Evolutionary conservation across 2,888 invertebrate species (phyloP).

Genomic region (Bombylius discolor): DNA sequence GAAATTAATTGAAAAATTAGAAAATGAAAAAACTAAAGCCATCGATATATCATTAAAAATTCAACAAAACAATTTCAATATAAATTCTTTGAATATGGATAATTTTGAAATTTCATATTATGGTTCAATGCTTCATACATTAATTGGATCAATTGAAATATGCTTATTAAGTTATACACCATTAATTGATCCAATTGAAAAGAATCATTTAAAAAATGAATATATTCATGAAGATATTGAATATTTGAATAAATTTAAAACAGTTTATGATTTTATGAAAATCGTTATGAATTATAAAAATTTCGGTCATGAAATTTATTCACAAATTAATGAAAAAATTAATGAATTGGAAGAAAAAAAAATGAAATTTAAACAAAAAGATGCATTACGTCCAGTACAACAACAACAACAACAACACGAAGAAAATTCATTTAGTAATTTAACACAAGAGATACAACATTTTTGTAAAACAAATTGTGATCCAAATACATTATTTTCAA

Average conservation of each 20-base stretch:
- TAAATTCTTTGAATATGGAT: neutral
- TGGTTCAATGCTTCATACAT: conserved; percentile 20
- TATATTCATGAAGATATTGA: conserved; percentile 57
- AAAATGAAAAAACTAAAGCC: neutral
- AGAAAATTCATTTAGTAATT: conserved; percentile 24
- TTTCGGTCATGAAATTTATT: conserved; percentile 27
- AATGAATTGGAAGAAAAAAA: conserved; percentile 17
- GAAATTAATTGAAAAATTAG: conserved; percentile 17
- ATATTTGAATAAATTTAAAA: conserved; percentile 43
- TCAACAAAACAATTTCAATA: conserved; percentile 3
- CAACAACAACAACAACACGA: neutral
- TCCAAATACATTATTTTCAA: conserved; percentile 20
- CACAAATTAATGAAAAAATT: conserved; percentile 18
- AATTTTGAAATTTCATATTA: conserved; percentile 12
- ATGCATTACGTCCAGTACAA: conserved; percentile 27
- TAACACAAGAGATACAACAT: conserved; percentile 30
- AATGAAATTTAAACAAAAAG: conserved; percentile 25
- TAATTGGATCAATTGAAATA: conserved; percentile 42
- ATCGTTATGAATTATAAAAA: conserved; percentile 30
- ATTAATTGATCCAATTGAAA: conserved; percentile 71
- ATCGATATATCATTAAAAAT: conserved; percentile 9
- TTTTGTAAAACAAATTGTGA: conserved; percentile 31
- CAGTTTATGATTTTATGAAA: conserved; percentile 41
- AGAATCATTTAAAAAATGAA: conserved; percentile 55
- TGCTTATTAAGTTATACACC: conserved; percentile 49